Conservation (phyloP, 2,888 invertebrate genomes). For the Tipula lateralis region DNA sequence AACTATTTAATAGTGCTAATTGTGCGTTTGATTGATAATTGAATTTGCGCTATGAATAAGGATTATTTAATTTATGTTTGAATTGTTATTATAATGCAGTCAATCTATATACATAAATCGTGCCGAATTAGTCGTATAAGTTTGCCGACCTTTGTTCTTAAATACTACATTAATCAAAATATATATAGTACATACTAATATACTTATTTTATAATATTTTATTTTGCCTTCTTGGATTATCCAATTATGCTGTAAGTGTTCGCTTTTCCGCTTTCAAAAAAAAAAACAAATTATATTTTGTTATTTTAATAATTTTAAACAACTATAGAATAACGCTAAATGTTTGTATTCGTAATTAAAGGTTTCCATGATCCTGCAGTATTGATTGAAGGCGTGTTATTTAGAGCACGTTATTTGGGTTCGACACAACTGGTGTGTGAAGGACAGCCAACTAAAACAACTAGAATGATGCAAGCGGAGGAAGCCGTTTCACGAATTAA, state of each 20-base stretch:
- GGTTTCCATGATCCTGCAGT: conserved; percentile 72
- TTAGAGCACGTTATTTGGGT: conserved; percentile 95
- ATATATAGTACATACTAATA: neutral
- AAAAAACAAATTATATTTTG: neutral
- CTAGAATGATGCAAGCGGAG: conserved; percentile 99
- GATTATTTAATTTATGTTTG: too few relatives aligned
- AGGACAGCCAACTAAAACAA: conserved; percentile 97
- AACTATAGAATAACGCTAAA: neutral
- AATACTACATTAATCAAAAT: too few relatives aligned
- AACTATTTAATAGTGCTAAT: too few relatives aligned
- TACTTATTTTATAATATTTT: neutral
- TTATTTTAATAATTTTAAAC: too few relatives aligned
- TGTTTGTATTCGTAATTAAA: conserved; percentile 3
- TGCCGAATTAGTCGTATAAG: too few relatives aligned
- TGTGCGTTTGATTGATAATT: too few relatives aligned
- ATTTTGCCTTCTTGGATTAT: neutral
- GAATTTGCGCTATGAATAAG: too few relatives aligned
- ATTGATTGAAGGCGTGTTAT: conserved; percentile 97
- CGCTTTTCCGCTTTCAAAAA: neutral
- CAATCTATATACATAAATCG: too few relatives aligned
- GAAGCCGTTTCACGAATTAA: conserved; percentile 99
- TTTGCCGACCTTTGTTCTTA: too few relatives aligned
- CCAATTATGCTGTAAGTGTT: neutral
- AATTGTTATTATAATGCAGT: too few relatives aligned
- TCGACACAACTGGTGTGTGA: conserved; percentile 98